Conservation (phyloP, 2,888 invertebrate species). For the Clostera curtula region DNA sequence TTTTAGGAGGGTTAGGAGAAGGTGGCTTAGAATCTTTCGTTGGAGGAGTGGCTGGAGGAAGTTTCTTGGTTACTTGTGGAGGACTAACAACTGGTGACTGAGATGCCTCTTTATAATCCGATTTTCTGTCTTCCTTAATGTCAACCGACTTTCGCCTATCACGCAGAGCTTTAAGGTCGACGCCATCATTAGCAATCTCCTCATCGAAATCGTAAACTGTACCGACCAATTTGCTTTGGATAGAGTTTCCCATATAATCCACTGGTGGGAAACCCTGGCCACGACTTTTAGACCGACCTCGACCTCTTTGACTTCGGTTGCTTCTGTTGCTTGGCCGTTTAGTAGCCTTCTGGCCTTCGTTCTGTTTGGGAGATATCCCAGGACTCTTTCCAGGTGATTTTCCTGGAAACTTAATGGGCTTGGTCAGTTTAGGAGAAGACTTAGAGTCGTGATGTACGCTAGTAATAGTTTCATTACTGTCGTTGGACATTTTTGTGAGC, state of each 20-base stretch:
- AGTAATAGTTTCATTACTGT: conserved; percentile 47
- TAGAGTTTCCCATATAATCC: conserved; percentile 77
- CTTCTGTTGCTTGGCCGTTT: conserved; percentile 53
- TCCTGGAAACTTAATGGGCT: conserved; percentile 77
- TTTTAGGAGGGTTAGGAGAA: conserved; percentile 48
- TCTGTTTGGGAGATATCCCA: conserved; percentile 80
- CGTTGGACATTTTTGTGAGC: conserved; percentile 51
- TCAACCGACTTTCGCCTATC: conserved; percentile 86
- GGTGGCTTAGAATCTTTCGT: conserved; percentile 64
- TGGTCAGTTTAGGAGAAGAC: conserved; percentile 59
- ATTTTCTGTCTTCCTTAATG: conserved; percentile 74
- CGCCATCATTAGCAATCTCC: conserved; percentile 83
- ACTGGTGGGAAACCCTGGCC: conserved; percentile 47
- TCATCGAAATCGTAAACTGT: conserved; percentile 93
- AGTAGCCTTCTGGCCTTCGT: conserved; percentile 55
- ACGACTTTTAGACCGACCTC: conserved; percentile 67
- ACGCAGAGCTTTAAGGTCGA: conserved; percentile 85
- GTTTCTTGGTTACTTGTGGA: conserved; percentile 44
- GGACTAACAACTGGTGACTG: conserved; percentile 76
- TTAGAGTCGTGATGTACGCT: conserved; percentile 46
- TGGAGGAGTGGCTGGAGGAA: conserved; percentile 51
- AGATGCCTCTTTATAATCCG: conserved; percentile 73
- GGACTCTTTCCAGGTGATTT: conserved; percentile 81
- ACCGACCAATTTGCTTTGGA: conserved; percentile 86
- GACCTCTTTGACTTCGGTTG: conserved; percentile 61